These are phyloP conservation scores for Eulemur coronatus DNA, from an alignment of 2,797 vertebrate genomes.

Conservation along the genomic window DNA sequence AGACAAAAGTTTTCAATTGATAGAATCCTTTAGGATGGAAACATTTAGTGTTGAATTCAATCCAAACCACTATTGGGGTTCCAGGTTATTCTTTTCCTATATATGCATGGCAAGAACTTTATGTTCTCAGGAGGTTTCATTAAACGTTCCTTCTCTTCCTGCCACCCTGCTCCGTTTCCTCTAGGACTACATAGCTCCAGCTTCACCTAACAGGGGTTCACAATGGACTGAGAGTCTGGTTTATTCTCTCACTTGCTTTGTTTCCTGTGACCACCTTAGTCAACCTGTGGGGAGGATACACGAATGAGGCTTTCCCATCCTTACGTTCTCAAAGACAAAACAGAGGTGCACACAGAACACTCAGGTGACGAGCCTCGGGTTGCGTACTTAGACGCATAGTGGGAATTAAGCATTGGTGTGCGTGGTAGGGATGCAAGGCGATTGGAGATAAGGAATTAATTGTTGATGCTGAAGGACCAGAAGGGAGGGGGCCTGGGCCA, in stretches of 20 bases:
- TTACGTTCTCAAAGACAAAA: background rate
- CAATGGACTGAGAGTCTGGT: background rate
- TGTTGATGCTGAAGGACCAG: accelerated
- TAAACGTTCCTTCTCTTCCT: background rate
- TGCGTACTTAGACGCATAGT: background rate
- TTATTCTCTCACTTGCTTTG: background rate
- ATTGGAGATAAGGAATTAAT: background rate
- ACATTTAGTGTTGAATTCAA: background rate
- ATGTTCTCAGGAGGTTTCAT: background rate
- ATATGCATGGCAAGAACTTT: background rate
- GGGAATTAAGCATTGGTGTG: background rate
- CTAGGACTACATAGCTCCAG: background rate
- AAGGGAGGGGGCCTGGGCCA: background rate
- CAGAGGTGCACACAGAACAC: background rate
- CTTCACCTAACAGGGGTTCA: background rate
- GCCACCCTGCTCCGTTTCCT: background rate
- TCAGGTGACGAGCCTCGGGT: background rate
- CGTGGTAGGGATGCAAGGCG: accelerated
- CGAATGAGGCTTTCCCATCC: background rate
- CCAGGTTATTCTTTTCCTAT: background rate
- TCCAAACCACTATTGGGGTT: background rate
- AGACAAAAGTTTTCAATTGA: background rate
- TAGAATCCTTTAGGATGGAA: background rate
- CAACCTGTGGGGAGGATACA: background rate
- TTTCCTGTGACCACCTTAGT: background rate